phyloP scores from a whole-genome alignment of 1,140 invertebrate genomes.

The Pygmarrhopalites habei region DNA sequence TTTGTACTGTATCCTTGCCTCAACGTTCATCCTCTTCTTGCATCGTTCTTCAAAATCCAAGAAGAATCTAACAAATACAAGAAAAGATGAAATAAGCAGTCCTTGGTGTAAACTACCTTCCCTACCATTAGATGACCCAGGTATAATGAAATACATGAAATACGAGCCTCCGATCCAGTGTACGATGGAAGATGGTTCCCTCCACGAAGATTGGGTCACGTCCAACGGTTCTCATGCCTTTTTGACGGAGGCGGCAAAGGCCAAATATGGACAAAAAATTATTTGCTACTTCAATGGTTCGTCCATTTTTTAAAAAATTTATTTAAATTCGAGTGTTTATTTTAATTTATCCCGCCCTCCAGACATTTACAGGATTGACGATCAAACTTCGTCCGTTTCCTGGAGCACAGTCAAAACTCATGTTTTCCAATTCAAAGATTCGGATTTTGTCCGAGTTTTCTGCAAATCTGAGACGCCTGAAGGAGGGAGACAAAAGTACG shows the following conservation, averaged over 20 bases:
- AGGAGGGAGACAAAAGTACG: neutral
- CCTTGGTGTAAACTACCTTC: constrained; percentile 59
- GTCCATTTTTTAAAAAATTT: constrained; percentile 2
- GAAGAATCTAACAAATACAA: too few relatives aligned
- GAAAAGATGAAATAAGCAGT: too few relatives aligned
- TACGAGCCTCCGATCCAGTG: constrained; percentile 55
- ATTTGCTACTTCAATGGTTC: neutral
- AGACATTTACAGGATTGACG: constrained; percentile 57
- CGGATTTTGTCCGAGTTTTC: constrained; percentile 58
- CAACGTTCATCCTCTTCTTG: too few relatives aligned
- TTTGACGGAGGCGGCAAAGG: constrained; percentile 41
- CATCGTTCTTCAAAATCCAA: too few relatives aligned
- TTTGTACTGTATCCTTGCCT: too few relatives aligned
- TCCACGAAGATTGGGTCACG: constrained; percentile 49
- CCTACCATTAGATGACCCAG: constrained; percentile 56
- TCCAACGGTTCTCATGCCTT: constrained; percentile 41
- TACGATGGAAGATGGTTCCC: constrained; percentile 43
- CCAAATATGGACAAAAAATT: constrained; percentile 25
- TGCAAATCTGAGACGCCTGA: constrained; percentile 45
- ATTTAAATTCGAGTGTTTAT: constrained; percentile 11
- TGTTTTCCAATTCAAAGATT: constrained; percentile 53
- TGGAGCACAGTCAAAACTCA: constrained; percentile 48
- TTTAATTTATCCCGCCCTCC: too few relatives aligned
- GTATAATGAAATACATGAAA: constrained; percentile 61
- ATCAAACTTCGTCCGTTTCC: constrained; percentile 49